Conservation (phyloP, 2,113 vertebrate species). For the Colistium nudipinnis region DNA sequence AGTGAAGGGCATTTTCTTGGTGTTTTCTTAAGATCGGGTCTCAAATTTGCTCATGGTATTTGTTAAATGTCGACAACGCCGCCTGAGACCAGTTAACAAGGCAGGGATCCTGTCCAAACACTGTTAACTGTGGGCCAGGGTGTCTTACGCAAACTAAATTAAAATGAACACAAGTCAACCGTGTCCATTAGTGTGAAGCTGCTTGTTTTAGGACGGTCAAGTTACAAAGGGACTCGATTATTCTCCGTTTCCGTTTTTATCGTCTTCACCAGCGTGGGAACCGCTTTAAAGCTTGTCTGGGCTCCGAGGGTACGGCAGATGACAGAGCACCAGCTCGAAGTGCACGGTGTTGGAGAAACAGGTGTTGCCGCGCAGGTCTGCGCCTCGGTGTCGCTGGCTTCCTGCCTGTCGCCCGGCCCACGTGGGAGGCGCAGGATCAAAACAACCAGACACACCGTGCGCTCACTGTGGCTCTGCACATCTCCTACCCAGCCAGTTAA, state of each 20-base stretch:
- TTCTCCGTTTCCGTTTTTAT: conserved; percentile 48
- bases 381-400: conserved; percentile 37
- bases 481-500: conserved; percentile 42
- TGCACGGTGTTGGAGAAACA: conserved; percentile 59
- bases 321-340: conserved; percentile 62
- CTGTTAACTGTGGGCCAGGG: not conserved
- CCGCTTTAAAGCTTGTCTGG: conserved; percentile 57
- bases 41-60: not conserved
- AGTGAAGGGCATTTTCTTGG: too few species aligned
- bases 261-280: conserved; percentile 60
- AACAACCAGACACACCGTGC: conserved; percentile 55
- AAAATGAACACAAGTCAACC: conserved; percentile 13
- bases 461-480: conserved; percentile 18
- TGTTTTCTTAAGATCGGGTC: too few species aligned
- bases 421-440: conserved; percentile 57
- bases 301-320: conserved; percentile 59
- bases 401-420: conserved; percentile 49
- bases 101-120: not conserved
- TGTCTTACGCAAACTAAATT: conserved; percentile 20
- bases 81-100: not conserved
- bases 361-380: conserved; percentile 60
- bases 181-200: not conserved
- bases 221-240: conserved; percentile 43
- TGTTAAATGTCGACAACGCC: too few species aligned
- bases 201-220: conserved; percentile 19